phyloP scores from a whole-genome alignment of 2,113 vertebrate species.

The Phrynosoma blainvillii region DNA sequence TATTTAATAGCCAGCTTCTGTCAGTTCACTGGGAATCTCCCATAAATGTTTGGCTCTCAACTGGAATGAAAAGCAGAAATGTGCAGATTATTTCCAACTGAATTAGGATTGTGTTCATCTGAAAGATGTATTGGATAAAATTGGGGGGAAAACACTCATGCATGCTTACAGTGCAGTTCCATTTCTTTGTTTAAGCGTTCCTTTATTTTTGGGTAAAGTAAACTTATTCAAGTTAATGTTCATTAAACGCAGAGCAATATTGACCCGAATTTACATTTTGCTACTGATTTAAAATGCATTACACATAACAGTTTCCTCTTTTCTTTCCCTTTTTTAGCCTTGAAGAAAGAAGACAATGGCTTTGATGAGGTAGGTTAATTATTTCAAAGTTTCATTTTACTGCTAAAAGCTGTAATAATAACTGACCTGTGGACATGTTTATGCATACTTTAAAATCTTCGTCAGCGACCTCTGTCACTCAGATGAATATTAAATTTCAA shows the following conservation, averaged over 20 bases:
- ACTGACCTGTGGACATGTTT: not conserved
- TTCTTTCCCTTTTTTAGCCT: constrained; percentile 84
- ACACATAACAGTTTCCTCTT: constrained; percentile 64
- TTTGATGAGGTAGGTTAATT: constrained; percentile 92
- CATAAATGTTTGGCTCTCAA: constrained; percentile 31
- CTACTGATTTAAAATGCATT: constrained; percentile 50
- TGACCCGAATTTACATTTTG: constrained; percentile 30
- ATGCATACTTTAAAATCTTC: not conserved
- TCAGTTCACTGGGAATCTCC: constrained; percentile 45
- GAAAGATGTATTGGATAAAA: constrained; percentile 58
- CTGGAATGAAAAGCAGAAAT: constrained; percentile 35
- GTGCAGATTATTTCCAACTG: constrained; percentile 33
- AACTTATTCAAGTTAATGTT: constrained; percentile 60
- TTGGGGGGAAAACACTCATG: constrained; percentile 53
- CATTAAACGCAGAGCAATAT: constrained; percentile 52
- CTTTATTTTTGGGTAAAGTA: constrained; percentile 60
- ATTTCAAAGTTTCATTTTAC: constrained; percentile 49
- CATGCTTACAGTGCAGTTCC: not conserved
- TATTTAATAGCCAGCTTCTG: constrained; percentile 11
- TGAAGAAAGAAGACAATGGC: constrained; percentile 95
- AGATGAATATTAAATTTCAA: not conserved
- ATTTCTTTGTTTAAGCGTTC: constrained; percentile 40
- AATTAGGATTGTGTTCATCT: constrained; percentile 42
- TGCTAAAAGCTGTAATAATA: not conserved
- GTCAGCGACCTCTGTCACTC: not conserved